Percentiles rank a stretch among this genome's conserved stretches.
phyloP scores from a whole-genome alignment of 1,140 invertebrate species.

The Eulimnadia texana region DNA sequence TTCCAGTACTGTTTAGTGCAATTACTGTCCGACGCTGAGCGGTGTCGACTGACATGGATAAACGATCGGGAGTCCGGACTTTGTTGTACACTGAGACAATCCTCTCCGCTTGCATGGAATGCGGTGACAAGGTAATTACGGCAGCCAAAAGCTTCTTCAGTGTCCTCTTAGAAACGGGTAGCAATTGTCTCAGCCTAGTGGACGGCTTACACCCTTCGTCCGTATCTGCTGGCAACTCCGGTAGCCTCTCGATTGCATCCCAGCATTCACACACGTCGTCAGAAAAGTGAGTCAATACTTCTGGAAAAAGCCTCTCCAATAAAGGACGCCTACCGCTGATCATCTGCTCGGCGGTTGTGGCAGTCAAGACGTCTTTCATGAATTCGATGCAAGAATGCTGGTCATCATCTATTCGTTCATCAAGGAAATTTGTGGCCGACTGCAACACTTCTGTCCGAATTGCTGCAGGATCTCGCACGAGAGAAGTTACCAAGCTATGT shows the following conservation, averaged over 20 bases:
- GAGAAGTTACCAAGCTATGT: too few species aligned
- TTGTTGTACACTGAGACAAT: too few species aligned
- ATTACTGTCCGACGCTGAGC: too few species aligned
- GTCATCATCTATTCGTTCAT: neutral
- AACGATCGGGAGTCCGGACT: too few species aligned
- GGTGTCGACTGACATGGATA: too few species aligned
- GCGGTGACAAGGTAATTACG: too few species aligned
- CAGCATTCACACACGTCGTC: neutral
- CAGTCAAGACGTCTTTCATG: neutral
- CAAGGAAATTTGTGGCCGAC: neutral
- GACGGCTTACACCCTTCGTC: neutral
- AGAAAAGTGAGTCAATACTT: neutral
- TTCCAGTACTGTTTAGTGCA: too few species aligned
- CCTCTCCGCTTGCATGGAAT: too few species aligned
- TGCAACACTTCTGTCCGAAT: neutral
- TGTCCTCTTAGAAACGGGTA: neutral
- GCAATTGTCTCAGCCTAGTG: neutral
- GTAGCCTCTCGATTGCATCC: neutral
- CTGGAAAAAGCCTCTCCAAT: neutral
- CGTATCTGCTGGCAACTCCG: neutral
- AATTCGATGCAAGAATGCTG: neutral
- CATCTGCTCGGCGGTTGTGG: neutral
- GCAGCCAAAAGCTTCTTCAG: neutral
- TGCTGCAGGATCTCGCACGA: too few species aligned
- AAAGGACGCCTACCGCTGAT: neutral